phyloP scores from a whole-genome alignment of 2,888 invertebrate species.

The Globia sparganii region DNA sequence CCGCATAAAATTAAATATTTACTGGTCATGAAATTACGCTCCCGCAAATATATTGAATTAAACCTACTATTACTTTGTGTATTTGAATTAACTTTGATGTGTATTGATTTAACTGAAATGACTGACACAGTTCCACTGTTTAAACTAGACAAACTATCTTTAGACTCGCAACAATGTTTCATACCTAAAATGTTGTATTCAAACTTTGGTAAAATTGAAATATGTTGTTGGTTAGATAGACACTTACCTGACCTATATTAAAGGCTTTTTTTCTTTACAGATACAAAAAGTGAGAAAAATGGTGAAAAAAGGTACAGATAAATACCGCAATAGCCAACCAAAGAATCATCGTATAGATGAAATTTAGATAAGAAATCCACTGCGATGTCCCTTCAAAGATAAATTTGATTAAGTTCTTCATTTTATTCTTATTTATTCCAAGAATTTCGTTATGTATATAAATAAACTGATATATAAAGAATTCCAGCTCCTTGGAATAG shows the following conservation, averaged over 20 bases:
- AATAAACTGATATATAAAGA: constrained; percentile 49
- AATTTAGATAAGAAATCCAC: constrained; percentile 38
- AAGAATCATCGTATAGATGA: constrained; percentile 13
- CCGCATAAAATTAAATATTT: constrained; percentile 80
- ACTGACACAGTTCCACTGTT: constrained; percentile 22
- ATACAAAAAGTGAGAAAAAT: constrained; percentile 4
- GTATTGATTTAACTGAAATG: constrained; percentile 35
- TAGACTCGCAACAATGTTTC: constrained; percentile 15
- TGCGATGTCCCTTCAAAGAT: constrained; percentile 23
- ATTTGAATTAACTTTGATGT: constrained; percentile 24
- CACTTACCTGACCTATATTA: background rate
- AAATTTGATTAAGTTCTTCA: constrained; percentile 35
- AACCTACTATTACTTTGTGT: constrained; percentile 19
- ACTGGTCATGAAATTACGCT: constrained; percentile 74
- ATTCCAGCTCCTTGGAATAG: constrained; percentile 45
- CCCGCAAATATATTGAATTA: constrained; percentile 36
- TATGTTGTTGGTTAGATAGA: background rate
- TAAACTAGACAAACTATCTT: constrained; percentile 28
- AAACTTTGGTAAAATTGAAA: constrained; percentile 22
- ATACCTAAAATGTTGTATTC: constrained; percentile 1
- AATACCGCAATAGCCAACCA: constrained; percentile 10
- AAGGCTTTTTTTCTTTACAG: background rate
- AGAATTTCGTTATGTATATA: constrained; percentile 52
- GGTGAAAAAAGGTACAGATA: background rate
- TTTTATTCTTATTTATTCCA: constrained; percentile 40